Conservation (phyloP, 2,797 vertebrate species). For the Oreonectes daqikongensis region DNA sequence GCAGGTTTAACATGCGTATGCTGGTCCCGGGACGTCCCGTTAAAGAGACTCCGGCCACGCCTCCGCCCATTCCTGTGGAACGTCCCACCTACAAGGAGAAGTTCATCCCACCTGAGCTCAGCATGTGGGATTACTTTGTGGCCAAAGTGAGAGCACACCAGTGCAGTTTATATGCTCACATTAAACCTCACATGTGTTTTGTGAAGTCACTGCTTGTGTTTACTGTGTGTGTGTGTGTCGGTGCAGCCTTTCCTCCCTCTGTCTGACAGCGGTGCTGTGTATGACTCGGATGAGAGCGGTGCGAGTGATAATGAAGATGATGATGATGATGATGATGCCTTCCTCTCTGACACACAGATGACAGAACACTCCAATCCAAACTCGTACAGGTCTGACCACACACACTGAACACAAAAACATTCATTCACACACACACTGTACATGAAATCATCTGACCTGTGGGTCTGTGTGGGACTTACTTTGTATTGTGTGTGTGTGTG, state of each 20-base stretch:
- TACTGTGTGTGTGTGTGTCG: neutral
- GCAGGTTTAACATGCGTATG: slow-evolving; percentile 98
- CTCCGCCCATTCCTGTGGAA: slow-evolving; percentile 90
- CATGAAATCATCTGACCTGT: no score
- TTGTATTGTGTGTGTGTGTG: no score
- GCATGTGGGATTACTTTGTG: slow-evolving; percentile 99
- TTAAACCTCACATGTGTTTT: neutral
- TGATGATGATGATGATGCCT: slow-evolving; percentile 73
- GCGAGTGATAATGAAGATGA: slow-evolving; percentile 86
- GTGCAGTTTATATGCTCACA: neutral
- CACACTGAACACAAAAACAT: no score
- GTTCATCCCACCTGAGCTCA: slow-evolving; percentile 97
- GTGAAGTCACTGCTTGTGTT: neutral
- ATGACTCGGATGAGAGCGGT: slow-evolving; percentile 95
- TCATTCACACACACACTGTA: no score
- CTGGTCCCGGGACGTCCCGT: slow-evolving; percentile 94
- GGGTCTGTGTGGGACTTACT: neutral
- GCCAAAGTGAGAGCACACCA: slow-evolving; percentile 84
- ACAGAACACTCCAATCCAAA: slow-evolving; percentile 92
- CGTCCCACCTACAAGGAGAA: slow-evolving; percentile 95
- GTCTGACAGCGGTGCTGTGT: slow-evolving; percentile 91
- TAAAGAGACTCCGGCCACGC: slow-evolving; percentile 86
- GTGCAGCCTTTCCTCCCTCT: slow-evolving; percentile 93
- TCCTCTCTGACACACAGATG: slow-evolving; percentile 93
- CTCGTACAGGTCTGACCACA: slow-evolving; percentile 86